phyloP scores from a whole-genome alignment of 1,140 invertebrate genomes.

The Mactra quadrangularis region DNA sequence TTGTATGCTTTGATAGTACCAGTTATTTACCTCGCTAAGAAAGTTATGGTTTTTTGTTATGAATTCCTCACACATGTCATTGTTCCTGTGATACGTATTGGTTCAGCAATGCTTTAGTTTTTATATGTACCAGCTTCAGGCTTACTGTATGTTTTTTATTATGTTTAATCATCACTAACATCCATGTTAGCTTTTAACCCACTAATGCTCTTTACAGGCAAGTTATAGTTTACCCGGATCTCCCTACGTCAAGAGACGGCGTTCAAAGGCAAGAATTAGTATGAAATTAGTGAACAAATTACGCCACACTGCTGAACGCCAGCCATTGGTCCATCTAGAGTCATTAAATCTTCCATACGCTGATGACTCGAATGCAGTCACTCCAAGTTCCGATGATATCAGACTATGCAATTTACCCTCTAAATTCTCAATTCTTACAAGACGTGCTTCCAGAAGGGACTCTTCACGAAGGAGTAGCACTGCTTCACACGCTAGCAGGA shows the following conservation, averaged over 20 bases:
- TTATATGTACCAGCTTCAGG: background rate
- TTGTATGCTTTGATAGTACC: too few relatives aligned
- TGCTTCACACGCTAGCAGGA: slow-evolving; percentile 75
- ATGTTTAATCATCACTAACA: background rate
- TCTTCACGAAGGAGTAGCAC: slow-evolving; percentile 77
- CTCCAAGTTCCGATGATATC: slow-evolving; percentile 97
- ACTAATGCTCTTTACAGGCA: slow-evolving; percentile 87
- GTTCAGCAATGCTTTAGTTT: too few relatives aligned
- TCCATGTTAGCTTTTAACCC: slow-evolving; percentile 8
- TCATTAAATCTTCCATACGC: slow-evolving; percentile 98
- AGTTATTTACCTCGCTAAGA: too few relatives aligned
- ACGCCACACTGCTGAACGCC: slow-evolving; percentile 91
- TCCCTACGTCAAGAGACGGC: slow-evolving; percentile 95
- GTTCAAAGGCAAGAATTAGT: slow-evolving; percentile 63
- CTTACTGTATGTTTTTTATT: slow-evolving; percentile 34
- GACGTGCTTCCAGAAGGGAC: slow-evolving; percentile 69
- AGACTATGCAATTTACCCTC: slow-evolving; percentile 80
- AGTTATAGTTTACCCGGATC: slow-evolving; percentile 98
- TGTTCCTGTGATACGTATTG: too few relatives aligned
- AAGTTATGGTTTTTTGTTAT: too few relatives aligned
- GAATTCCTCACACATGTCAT: too few relatives aligned
- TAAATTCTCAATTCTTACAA: slow-evolving; percentile 72
- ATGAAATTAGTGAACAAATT: slow-evolving; percentile 87
- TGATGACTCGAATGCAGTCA: slow-evolving; percentile 98
- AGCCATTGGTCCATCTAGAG: slow-evolving; percentile 97